Evolutionary conservation across 2,888 invertebrate species (phyloP).

Genomic region (Barypeithes pellucidus): DNA sequence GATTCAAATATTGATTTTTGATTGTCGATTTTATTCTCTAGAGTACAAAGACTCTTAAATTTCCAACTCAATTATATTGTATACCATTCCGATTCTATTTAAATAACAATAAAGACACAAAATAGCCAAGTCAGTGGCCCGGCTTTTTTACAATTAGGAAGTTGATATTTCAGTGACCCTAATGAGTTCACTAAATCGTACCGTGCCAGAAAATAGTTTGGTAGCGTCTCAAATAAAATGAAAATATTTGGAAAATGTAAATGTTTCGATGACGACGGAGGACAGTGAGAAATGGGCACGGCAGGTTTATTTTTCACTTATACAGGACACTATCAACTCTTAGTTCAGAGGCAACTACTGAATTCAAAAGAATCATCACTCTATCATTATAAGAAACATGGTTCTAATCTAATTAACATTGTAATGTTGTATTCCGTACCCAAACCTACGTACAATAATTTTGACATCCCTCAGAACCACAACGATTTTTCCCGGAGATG

Average conservation of each 20-base stretch:
- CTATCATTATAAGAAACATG: too few species aligned
- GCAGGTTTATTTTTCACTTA: constrained; percentile 6
- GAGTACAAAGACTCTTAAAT: constrained; percentile 3
- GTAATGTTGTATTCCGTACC: too few species aligned
- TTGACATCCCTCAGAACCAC: too few species aligned
- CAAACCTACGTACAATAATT: too few species aligned
- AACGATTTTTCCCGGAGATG: too few species aligned
- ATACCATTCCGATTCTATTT: constrained; percentile 32
- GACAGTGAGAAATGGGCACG: not conserved
- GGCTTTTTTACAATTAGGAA: constrained; percentile 41
- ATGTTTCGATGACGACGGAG: constrained; percentile 8
- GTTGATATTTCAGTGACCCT: constrained; percentile 44
- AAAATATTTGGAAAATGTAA: constrained; percentile 16
- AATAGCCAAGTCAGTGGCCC: constrained; percentile 44
- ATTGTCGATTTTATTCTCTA: too few species aligned
- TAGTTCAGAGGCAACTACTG: too few species aligned
- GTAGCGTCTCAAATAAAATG: constrained; percentile 1
- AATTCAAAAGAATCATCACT: too few species aligned
- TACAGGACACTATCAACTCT: too few species aligned
- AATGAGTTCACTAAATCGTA: constrained; percentile 41
- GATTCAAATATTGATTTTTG: too few species aligned
- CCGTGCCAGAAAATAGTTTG: constrained; percentile 35
- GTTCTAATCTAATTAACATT: too few species aligned
- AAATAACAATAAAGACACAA: constrained; percentile 39
- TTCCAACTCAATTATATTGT: constrained; percentile 21